Base-by-base conservation (phyloP, 2,113 vertebrate species). In the Forbesichthys agassizii region DNA sequence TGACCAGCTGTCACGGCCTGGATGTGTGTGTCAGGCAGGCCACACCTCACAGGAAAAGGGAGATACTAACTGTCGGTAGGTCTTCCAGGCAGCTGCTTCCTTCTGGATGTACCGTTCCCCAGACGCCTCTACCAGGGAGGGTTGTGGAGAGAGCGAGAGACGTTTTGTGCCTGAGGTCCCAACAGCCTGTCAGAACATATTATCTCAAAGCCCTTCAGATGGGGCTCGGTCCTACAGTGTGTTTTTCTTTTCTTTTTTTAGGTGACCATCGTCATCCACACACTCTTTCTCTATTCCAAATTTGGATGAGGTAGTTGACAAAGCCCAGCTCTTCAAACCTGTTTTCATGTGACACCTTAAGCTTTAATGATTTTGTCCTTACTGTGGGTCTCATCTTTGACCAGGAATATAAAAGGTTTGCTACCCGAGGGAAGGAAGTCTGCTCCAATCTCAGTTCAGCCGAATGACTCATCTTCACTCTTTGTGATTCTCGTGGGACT, bases 81-180 rank as follows among this genome's bases (percentile, higher is more conserved):
- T 5, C 49, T 52, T 52, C 13, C 54, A 33, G 27, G 57, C 77
- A 63, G 59, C 59, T 65, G 52, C 69, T 64, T 66, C 11, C 27
- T 46, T 52, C 33, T 48, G 16, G 48, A 4, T 54, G 7, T 33
- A 51, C 74, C 66, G 48, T 54, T 61, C 33, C 4, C 61, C 46
- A 62, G 46, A 60, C 61, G 27, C 46, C 49, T 61, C 51, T 0
- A 18, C 59, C 8, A 7, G 51, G 33, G 61, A 53, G 48, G 56
- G 55, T 10, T 16, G 48, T 27, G 46, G 61, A 11, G 36, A 33
- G 9, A 68, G 12, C 20, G 48, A 27, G 78, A 73, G 63, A 48
- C 52, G 49, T 78, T 64, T 68, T 75, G 33, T 70, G 60, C 67
- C 62, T 46, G 36, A 57, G 46, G 58, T 64, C 47, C 66, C 48